phyloP scores from a whole-genome alignment of 2,888 invertebrate genomes.

The Trissoscelio sp. region DNA sequence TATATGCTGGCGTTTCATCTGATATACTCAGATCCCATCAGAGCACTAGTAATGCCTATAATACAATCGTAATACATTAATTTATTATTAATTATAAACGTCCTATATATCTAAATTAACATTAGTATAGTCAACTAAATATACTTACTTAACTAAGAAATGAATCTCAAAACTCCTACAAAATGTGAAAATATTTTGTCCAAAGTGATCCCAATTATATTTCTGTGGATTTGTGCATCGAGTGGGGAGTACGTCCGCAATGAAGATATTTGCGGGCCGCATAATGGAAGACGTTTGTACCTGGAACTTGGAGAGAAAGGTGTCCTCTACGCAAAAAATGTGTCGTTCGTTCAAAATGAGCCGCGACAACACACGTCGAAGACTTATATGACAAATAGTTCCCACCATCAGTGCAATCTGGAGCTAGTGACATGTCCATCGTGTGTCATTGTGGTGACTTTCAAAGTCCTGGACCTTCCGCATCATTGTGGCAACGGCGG shows the following conservation, averaged over 20 bases:
- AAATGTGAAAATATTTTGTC: conserved; percentile 23
- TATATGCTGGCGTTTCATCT: too few species aligned
- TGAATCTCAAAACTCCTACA: too few species aligned
- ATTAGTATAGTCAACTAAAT: too few species aligned
- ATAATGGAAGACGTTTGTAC: conserved; percentile 82
- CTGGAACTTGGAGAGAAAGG: conserved; percentile 82
- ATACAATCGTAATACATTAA: too few species aligned
- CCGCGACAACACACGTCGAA: conserved; percentile 72
- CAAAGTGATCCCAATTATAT: conserved; percentile 65
- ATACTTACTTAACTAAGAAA: too few species aligned
- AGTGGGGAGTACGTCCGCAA: conserved; percentile 77
- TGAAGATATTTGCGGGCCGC: conserved; percentile 82
- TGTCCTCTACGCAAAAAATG: conserved; percentile 80
- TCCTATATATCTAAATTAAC: too few species aligned
- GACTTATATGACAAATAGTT: conserved; percentile 77
- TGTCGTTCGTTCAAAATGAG: conserved; percentile 76
- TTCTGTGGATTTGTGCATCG: conserved; percentile 62
- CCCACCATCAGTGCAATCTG: conserved; percentile 86
- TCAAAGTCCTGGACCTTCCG: conserved; percentile 83
- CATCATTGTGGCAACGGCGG: conserved; percentile 81
- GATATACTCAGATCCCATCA: too few species aligned
- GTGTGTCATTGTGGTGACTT: conserved; percentile 86
- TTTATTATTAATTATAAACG: too few species aligned
- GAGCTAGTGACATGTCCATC: conserved; percentile 89
- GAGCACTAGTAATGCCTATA: too few species aligned